Base-by-base conservation (phyloP, 2,797 vertebrate genomes). In the Cyprinodon diabolis region DNA sequence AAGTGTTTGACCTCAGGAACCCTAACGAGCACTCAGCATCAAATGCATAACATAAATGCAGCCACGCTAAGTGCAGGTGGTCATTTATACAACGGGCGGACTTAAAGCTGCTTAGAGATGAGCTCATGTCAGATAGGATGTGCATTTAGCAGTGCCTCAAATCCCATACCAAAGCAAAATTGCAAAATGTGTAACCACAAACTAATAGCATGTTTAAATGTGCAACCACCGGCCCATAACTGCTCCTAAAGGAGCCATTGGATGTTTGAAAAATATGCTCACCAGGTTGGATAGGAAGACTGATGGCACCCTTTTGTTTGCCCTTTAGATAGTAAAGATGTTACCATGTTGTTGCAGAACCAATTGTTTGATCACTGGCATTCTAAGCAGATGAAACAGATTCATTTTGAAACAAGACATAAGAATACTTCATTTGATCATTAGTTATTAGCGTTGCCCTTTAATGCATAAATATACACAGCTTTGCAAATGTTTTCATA, bases 1-100 rank as follows among this genome's bases (percentile, higher is more conserved):
- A 90, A 89, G 80, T 69, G 86, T 82, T 87, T 90, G 88, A 91
- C 84, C 91, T 85, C 72, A 58, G 88, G 77, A 86, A 89, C 84
- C 81, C 71, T 77, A 85, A 81, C 60, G 62, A 89, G 91, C 88
- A 88, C 89, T 91, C 75, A 86, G 84, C 84, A 82, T 87, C 76
- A 75, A 78, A 74, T 65, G 82, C 72, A 80, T 72, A 72, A 69
- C 60, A 74, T 79, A 83, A 81, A 83, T 86, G 86, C 69, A 21
- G 78, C 76, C 74, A 71, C 74, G 11, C 77, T 90, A 86, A 91
- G 87, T 88, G 87, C 84, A 84, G 83, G 76, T 71, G 85, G 54
- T 80, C 83, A 78, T 85, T 88, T 66, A 74, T 72, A 80, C 68
- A 58, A 54, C 78, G 63, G 71, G 63, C 37, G 21, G 49, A 78